Evolutionary conservation across 2,113 vertebrate genomes (phyloP).

Genomic region (Xiphophorus couchianus): DNA sequence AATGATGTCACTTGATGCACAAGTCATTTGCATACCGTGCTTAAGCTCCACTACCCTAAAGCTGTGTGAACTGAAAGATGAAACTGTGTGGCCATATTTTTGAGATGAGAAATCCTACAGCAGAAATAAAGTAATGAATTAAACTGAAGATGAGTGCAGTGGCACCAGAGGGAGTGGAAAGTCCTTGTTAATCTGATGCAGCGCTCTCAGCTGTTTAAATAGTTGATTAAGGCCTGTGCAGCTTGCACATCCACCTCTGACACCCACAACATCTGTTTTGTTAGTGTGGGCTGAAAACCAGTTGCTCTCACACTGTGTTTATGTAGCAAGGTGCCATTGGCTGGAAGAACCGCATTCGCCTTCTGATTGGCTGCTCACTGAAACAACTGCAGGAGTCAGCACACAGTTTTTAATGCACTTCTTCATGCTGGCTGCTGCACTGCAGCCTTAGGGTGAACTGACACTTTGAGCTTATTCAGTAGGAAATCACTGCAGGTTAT

Average conservation of each 20-base stretch:
- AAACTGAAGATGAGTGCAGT: slow-evolving; percentile 29
- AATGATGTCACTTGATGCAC: no score
- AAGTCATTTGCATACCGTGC: neutral
- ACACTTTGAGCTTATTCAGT: neutral
- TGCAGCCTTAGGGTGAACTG: neutral
- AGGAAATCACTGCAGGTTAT: neutral
- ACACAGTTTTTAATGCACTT: slow-evolving; percentile 1
- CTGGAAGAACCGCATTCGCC: slow-evolving; percentile 34
- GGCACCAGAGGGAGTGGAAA: slow-evolving; percentile 34
- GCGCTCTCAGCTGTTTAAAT: slow-evolving; percentile 58
- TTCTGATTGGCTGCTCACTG: slow-evolving; percentile 33
- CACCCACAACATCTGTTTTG: slow-evolving; percentile 69
- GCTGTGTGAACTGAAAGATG: accelerated
- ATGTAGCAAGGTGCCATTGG: slow-evolving; percentile 65
- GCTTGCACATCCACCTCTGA: slow-evolving; percentile 56
- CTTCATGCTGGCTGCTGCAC: slow-evolving; percentile 16
- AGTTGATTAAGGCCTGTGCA: slow-evolving; percentile 62
- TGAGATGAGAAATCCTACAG: neutral
- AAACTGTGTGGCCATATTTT: neutral
- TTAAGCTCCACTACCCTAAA: neutral
- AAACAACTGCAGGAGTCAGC: slow-evolving; percentile 25
- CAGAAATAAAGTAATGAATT: slow-evolving; percentile 13
- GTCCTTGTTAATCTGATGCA: slow-evolving; percentile 53
- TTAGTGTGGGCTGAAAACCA: slow-evolving; percentile 59
- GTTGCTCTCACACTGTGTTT: slow-evolving; percentile 54